These are phyloP conservation scores for Netelia melanura DNA, from an alignment of 2,888 invertebrate species.

Conservation along the genomic window DNA sequence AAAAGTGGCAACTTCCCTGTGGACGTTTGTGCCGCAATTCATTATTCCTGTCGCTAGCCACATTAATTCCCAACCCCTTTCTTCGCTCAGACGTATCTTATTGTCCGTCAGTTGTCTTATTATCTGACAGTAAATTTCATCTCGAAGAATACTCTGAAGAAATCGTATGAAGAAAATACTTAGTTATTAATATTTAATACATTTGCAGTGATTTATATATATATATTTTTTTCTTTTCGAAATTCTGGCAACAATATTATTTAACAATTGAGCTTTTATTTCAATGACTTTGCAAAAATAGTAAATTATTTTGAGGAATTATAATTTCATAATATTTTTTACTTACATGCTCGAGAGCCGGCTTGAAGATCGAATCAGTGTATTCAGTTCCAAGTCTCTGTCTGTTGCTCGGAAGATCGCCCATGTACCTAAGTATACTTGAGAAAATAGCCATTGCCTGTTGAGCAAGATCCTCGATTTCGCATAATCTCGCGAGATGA, in stretches of 20 bases:
- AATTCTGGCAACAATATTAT: too few species aligned
- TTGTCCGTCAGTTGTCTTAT: constrained; percentile 97
- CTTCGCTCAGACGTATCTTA: constrained; percentile 93
- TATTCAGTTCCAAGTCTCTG: constrained; percentile 92
- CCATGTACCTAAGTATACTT: constrained; percentile 94
- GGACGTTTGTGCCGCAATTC: constrained; percentile 90
- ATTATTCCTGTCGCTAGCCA: constrained; percentile 96
- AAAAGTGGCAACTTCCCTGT: constrained; percentile 92
- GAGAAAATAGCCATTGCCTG: constrained; percentile 91
- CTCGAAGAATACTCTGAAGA: constrained; percentile 89
- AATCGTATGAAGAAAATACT: constrained; percentile 1
- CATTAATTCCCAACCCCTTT: constrained; percentile 97
- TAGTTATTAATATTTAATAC: constrained; percentile 4
- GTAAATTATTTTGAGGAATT: not conserved
- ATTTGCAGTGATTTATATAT: not conserved
- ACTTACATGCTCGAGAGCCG: constrained; percentile 89
- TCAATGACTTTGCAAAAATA: too few species aligned
- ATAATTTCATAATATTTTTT: not conserved
- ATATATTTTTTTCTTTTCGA: not conserved
- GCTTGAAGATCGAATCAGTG: constrained; percentile 95
- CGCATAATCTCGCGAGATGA: constrained; percentile 90
- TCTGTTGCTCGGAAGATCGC: constrained; percentile 94
- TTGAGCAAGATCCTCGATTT: constrained; percentile 90
- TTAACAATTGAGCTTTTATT: not conserved
- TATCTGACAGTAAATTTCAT: constrained; percentile 97